Conservation (phyloP, 2,797 vertebrate genomes). For the Coranthus polyacanthus region DNA sequence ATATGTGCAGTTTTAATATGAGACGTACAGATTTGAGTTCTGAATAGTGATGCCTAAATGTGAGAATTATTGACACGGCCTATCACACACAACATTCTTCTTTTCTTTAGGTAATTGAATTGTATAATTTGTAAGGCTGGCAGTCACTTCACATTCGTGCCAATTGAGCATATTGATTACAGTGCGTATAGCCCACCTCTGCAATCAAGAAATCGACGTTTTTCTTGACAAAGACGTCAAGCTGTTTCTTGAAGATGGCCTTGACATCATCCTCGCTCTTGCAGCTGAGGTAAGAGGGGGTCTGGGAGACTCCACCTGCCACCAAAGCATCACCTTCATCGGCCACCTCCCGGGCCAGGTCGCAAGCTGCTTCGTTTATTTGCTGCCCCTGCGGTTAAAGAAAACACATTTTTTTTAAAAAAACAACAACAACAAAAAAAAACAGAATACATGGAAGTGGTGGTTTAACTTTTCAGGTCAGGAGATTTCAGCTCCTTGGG, state of each 20-base stretch:
- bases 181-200: constrained; percentile 84
- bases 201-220: constrained; percentile 96
- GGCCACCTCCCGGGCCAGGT: constrained; percentile 94
- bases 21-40: no score
- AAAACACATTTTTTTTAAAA: not conserved
- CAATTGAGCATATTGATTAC: not conserved
- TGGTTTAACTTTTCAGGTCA: not conserved
- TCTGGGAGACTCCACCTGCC: constrained; percentile 96
- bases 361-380: constrained; percentile 96
- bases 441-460: not conserved
- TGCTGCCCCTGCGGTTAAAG: constrained; percentile 84
- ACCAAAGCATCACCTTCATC: constrained; percentile 93
- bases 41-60: no score
- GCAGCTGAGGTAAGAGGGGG: constrained; percentile 95
- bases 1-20: no score
- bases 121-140: no score
- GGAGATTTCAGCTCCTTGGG: not conserved
- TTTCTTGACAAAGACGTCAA: constrained; percentile 92
- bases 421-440: no score
- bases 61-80: no score
- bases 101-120: no score
- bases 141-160: no score
- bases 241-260: constrained; percentile 90
- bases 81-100: no score
- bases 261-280: constrained; percentile 93